A percentile compares a stretch with the other conserved stretches of the same genome.
These are phyloP conservation scores for Epinotia bilunana DNA, from an alignment of 2,888 invertebrate genomes.

Conservation along the genomic window DNA sequence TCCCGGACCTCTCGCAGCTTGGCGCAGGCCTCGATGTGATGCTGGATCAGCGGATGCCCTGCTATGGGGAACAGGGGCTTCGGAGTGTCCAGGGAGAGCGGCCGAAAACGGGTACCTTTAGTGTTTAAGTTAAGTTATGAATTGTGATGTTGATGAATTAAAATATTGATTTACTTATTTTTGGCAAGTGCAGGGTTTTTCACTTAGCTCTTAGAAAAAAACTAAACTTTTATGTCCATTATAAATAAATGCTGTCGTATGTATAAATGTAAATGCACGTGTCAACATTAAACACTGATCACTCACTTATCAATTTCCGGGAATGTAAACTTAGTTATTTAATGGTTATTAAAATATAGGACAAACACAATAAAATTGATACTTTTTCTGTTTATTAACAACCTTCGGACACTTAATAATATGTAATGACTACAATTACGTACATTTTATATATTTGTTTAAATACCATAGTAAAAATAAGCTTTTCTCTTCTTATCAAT, in stretches of 20 bases:
- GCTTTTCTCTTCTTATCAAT: neutral
- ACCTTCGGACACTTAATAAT: neutral
- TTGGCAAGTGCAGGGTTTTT: no score
- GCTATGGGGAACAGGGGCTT: conserved; percentile 99
- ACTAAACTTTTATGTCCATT: no score
- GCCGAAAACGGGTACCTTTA: conserved; percentile 97
- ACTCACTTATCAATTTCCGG: no score
- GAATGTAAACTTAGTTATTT: neutral
- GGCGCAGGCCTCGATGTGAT: conserved; percentile 97
- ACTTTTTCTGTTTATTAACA: neutral
- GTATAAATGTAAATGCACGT: no score
- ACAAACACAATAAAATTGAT: neutral
- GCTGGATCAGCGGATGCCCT: conserved; percentile 97
- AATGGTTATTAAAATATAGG: neutral
- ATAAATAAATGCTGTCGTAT: no score
- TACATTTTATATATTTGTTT: neutral
- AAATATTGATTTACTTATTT: no score
- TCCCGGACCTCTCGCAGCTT: conserved; percentile 92
- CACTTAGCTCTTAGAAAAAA: no score
- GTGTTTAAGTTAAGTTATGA: conserved; percentile 28
- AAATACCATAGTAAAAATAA: neutral
- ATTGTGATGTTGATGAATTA: neutral
- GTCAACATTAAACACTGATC: no score
- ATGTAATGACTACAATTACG: neutral
- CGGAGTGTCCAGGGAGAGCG: conserved; percentile 97